These are phyloP conservation scores for Phania funesta DNA, from an alignment of 2,888 invertebrate genomes.

Conservation along the genomic window DNA sequence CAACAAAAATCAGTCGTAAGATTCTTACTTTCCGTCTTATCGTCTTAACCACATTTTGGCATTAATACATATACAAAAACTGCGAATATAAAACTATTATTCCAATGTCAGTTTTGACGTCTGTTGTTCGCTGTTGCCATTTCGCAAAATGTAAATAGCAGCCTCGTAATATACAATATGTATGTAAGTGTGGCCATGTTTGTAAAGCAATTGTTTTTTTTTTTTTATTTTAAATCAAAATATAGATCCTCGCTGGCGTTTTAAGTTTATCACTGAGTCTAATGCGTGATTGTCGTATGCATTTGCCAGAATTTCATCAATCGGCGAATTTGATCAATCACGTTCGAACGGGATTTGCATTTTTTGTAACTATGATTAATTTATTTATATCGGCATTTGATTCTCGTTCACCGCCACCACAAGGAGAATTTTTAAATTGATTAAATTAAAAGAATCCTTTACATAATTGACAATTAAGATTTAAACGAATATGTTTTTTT, in stretches of 20 bases:
- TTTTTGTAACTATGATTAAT: slow-evolving; percentile 88
- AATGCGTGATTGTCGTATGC: slow-evolving; percentile 88
- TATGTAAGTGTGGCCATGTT: slow-evolving; percentile 25
- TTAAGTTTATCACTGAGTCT: slow-evolving; percentile 88
- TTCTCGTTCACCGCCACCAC: slow-evolving; percentile 81
- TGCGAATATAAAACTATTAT: too few species aligned
- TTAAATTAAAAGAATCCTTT: slow-evolving; percentile 30
- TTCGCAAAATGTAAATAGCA: too few species aligned
- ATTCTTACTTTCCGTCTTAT: too few species aligned
- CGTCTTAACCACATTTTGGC: too few species aligned
- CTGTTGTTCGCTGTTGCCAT: too few species aligned
- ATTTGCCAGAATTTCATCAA: slow-evolving; percentile 85
- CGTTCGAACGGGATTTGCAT: slow-evolving; percentile 85
- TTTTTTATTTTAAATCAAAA: slow-evolving; percentile 18
- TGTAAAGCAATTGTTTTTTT: slow-evolving; percentile 54
- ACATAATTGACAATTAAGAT: neutral
- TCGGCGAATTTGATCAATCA: slow-evolving; percentile 88
- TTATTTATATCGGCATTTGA: slow-evolving; percentile 89
- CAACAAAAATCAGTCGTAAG: too few species aligned
- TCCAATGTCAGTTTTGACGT: too few species aligned
- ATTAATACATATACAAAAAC: too few species aligned
- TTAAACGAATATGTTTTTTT: neutral
- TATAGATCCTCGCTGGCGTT: slow-evolving; percentile 87
- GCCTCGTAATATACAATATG: neutral
- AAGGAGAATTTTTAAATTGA: slow-evolving; percentile 71